Base-by-base conservation (phyloP, 2,797 vertebrate species). In the Sebastiscus albofasciatus region DNA sequence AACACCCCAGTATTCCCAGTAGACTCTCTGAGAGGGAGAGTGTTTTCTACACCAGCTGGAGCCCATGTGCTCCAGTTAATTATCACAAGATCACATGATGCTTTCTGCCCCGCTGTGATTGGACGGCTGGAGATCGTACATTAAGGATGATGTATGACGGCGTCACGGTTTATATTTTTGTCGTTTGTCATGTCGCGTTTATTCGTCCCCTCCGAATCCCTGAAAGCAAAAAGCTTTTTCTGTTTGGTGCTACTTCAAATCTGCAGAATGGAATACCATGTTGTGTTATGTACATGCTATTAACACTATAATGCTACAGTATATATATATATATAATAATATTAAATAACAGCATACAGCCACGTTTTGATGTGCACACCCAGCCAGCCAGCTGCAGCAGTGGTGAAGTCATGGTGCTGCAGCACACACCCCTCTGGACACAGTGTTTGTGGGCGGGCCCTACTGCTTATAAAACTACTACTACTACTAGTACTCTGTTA, bases 1-100 rank as follows among this genome's bases (percentile, higher is more conserved):
- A 91, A 90, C 85, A 84, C 86, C 90, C 87, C 20, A 2, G 26
- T 6, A 11, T 1, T 81, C 86, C 86, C 81, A 12, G 6, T 1
- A 1, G 80, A 77, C 4, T 1, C 70, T 18, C 7, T n/a, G n/a
- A 29, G 67, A 24, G 56, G 39, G 61, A 46, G 55, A 64, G 18
- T 49, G 71, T 85, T 68, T 71, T 27, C 29, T 22, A 11, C 74
- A 67, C 33, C 76, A 79, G 80, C 75, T 81, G 82, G 24, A 81
- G 59, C 33, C 24, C 81, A 82, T 72, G 79, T 84, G 86, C 70
- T 46, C 46, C 46, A 20, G 46, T 46, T 46, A 46, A 46, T 16
- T 46, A 46, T 46, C 42, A 52, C 18, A 46, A 18, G 42, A 46
- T 52, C 31, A 62, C 60, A n/a, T 13, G 33, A 4, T 14, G 33